Evolutionary conservation across 2,113 vertebrate species (phyloP), one percentile per base, ranked within the genome.

Genomic region (Pelobates fuscus): DNA sequence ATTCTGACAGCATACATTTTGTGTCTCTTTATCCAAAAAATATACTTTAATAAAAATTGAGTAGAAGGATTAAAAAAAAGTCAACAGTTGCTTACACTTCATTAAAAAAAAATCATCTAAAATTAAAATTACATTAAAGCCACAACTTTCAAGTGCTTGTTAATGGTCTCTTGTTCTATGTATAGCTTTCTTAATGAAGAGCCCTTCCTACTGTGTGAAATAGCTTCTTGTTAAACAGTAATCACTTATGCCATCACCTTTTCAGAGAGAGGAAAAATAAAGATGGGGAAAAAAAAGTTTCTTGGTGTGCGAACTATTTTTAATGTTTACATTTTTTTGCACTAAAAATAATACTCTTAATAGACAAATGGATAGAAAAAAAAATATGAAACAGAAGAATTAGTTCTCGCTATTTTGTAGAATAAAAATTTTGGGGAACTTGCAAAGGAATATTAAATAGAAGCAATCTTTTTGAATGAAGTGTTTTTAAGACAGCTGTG

Each of bases 151-250:
- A 67, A 76, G 64, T 46, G 41, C 17, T 27, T 64, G 21, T 49
- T 76, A 60, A 76, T 67, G 26, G 72, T n/a, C 55, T 75, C 71
- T 67, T 60, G 64, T 76, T 76, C 63, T 67, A 76, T 76, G 32
- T 76, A 76, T 76, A 76, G 54, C 72, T 30, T 67, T 59, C 63
- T 29, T 76, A 76, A 76, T 76, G 64, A 76, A 76, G 62, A 76
- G 41, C 12, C 63, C 26, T 76, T 67, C 72, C 72, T n/a, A 76
- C 72, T 67, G 63, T 67, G 72, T 76, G 52, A 76, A 60, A 76
- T 67, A 76, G 72, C 54, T 76, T 67, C 63, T 76, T 43, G 12
- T 46, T 23, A 25, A 76, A 57, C 37, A n/a, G 63, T 76, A 67
- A 67, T 76, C 63, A 76, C 65, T 44, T 59, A 57, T 67, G 20